Evolutionary conservation across 1,140 invertebrate genomes (phyloP), one percentile per base, ranked within the genome.

Genomic region (Batillaria attramentaria): DNA sequence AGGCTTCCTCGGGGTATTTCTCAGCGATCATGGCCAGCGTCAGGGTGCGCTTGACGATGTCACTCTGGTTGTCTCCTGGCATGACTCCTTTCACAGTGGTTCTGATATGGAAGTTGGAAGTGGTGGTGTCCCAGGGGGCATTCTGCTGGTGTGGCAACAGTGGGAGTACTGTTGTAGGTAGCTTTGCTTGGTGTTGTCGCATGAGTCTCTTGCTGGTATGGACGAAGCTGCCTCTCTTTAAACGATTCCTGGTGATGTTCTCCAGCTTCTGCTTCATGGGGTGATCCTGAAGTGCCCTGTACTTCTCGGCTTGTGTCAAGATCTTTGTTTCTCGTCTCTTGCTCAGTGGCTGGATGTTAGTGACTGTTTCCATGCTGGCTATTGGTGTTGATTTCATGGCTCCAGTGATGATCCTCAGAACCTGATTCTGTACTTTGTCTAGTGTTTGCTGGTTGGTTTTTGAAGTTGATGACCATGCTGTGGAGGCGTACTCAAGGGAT

Each of bases 381-480:
- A 80, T 78, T 13, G 68, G 78, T 68, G 81, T 79, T 35, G 78
- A 74, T 31, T 41, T 72, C 39, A 43, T 72, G 3, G 69, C 37
- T 42, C 69, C 69, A 16, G 69, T 72, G 3, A 72, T 72, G 41
- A 79, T 79, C 0, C 69, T 6, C 13, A 79, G 16, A 43, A 72
- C 73, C 50, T 81, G 77, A 50, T 81, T 79, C 39, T 76, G 80
- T 37, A 81, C 77, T 72, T 72, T 81, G 33, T 79, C 77, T 46
- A 81, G 79, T n/a, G 18, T 31, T 39, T 77, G 41, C 41, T 43
- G 57, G 35, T 57, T 68, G 4, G 62, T 75, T 39, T 75, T 76
- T 60, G 77, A 28, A 65, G 70, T 39, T 13, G 46, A 75, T 31
- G 50, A 78, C 35, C 81, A 78, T 31, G 79, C 24, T 28, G 50